These are phyloP conservation scores for Anagrus nilaparvatae DNA, from an alignment of 1,140 invertebrate genomes.

Conservation along the genomic window DNA sequence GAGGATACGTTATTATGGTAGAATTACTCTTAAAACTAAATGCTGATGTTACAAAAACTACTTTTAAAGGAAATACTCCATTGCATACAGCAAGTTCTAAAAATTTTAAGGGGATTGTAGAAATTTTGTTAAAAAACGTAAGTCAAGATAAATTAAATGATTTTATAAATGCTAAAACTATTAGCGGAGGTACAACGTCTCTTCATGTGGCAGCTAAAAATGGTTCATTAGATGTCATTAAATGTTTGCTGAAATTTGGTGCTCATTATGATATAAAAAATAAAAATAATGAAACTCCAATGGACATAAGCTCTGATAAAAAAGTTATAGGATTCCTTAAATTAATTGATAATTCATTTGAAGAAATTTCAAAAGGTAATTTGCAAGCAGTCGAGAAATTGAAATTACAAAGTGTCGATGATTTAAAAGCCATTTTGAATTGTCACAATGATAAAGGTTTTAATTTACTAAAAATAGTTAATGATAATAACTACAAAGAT, in stretches of 20 bases:
- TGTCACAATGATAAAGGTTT: too few relatives aligned
- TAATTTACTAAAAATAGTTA: too few relatives aligned
- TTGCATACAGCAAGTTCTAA: too few relatives aligned
- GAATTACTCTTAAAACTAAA: too few relatives aligned
- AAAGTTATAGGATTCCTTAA: slow-evolving; percentile 5
- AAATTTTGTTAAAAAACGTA: slow-evolving; percentile 53
- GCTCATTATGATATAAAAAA: slow-evolving; percentile 1
- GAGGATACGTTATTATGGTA: too few relatives aligned
- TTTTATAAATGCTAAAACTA: slow-evolving; percentile 10
- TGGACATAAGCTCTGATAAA: slow-evolving; percentile 5
- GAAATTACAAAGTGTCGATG: too few relatives aligned
- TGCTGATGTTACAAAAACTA: too few relatives aligned
- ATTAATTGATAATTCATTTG: slow-evolving; percentile 9
- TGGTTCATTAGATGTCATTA: too few relatives aligned
- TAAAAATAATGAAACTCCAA: background rate
- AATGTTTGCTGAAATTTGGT: slow-evolving; percentile 2
- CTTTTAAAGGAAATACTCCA: too few relatives aligned
- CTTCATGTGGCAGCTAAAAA: slow-evolving; percentile 15
- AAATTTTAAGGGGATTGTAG: slow-evolving; percentile 54
- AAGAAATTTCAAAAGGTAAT: slow-evolving; percentile 3
- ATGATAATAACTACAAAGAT: too few relatives aligned
- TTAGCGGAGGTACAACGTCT: slow-evolving; percentile 3
- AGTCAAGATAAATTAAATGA: slow-evolving; percentile 29
- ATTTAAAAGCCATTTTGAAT: too few relatives aligned
- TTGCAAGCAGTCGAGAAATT: too few relatives aligned